These are phyloP conservation scores for Orchesella flavescens DNA, from an alignment of 2,888 invertebrate genomes.

Conservation along the genomic window DNA sequence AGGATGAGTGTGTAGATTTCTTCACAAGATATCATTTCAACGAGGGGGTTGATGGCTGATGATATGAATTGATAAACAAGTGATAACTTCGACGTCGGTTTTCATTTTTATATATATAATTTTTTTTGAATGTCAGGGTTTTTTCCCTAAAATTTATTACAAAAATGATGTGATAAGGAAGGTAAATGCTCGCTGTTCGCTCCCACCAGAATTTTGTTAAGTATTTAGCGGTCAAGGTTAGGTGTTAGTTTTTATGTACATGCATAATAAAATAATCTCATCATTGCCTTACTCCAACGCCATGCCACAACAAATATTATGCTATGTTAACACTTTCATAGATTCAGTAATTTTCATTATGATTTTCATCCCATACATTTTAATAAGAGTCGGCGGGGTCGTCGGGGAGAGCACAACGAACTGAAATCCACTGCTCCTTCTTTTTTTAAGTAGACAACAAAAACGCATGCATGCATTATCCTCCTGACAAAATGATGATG, in stretches of 20 bases:
- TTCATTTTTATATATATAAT: too few species aligned
- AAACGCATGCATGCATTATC: slow-evolving; percentile 38
- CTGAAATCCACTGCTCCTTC: neutral
- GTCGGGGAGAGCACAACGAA: neutral
- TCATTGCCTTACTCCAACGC: neutral
- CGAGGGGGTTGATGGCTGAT: too few species aligned
- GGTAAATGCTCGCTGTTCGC: too few species aligned
- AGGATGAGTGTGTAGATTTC: too few species aligned
- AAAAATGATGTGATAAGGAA: too few species aligned
- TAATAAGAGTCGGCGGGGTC: slow-evolving; percentile 55
- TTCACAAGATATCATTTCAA: too few species aligned
- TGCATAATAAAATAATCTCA: slow-evolving; percentile 47
- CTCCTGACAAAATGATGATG: slow-evolving; percentile 30
- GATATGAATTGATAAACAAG: too few species aligned
- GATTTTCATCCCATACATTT: slow-evolving; percentile 64
- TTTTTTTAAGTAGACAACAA: neutral
- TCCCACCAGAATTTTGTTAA: too few species aligned
- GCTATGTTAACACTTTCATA: slow-evolving; percentile 33
- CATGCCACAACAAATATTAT: neutral
- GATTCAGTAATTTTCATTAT: slow-evolving; percentile 61
- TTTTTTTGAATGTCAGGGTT: too few species aligned
- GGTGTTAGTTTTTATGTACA: slow-evolving; percentile 59
- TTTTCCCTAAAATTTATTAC: too few species aligned
- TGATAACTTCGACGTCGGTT: too few species aligned
- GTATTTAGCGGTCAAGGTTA: slow-evolving; percentile 61